These are phyloP conservation scores for Synanthedon andrenaeformis DNA, from an alignment of 2,888 invertebrate genomes.

Conservation along the genomic window DNA sequence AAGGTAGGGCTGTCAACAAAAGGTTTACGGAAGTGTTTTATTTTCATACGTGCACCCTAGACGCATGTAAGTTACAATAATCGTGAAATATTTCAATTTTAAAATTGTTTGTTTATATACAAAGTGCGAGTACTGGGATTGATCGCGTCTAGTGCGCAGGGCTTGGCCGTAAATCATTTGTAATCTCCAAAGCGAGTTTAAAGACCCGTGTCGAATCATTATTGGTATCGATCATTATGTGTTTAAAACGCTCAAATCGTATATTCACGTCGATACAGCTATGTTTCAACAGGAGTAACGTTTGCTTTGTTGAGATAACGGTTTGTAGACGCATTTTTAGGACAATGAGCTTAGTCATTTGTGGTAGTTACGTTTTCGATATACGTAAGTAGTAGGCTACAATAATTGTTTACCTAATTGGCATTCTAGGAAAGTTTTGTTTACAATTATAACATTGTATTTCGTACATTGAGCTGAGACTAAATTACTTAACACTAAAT, in stretches of 20 bases:
- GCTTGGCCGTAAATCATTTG: conserved; percentile 30
- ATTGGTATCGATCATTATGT: conserved; percentile 46
- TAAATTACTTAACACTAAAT: no score
- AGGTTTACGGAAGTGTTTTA: conserved; percentile 53
- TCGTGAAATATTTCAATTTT: conserved; percentile 1
- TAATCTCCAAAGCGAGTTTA: conserved; percentile 27
- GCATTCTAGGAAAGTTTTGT: background rate
- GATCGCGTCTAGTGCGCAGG: conserved; percentile 17
- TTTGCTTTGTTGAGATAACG: conserved; percentile 60
- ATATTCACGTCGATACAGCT: conserved; percentile 42
- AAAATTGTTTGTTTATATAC: conserved; percentile 14
- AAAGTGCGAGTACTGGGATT: conserved; percentile 5
- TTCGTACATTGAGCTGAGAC: no score
- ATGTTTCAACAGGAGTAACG: conserved; percentile 40
- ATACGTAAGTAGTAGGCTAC: conserved; percentile 22
- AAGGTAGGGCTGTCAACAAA: conserved; percentile 69
- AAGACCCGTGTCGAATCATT: conserved; percentile 35
- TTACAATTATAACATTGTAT: no score
- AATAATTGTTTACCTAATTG: conserved; percentile 13
- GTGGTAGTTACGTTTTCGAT: no score
- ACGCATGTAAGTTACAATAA: no score
- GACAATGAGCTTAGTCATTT: conserved; percentile 60
- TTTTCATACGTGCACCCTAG: background rate
- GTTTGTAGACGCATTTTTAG: conserved; percentile 55
- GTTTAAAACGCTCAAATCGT: conserved; percentile 24